Evolutionary conservation across 2,797 vertebrate species (phyloP).

Genomic region (Denticeps clupeoides): DNA sequence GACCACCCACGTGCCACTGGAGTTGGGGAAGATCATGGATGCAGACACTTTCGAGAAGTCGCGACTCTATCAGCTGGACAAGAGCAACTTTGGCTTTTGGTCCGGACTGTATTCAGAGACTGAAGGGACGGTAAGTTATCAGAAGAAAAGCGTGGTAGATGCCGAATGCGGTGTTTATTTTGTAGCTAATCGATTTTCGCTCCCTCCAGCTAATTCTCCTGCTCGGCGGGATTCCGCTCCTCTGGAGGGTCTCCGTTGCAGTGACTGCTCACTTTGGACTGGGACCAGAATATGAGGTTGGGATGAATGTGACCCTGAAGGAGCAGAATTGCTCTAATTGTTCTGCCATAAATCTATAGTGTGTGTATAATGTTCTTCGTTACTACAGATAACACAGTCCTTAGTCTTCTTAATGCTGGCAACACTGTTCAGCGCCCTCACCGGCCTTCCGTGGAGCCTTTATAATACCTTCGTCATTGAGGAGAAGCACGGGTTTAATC

Average conservation of each 20-base stretch:
- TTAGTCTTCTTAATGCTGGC: conserved; percentile 81
- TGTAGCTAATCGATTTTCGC: too few relatives aligned
- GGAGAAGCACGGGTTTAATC: conserved; percentile 96
- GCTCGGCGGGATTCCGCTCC: conserved; percentile 87
- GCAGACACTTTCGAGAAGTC: conserved; percentile 95
- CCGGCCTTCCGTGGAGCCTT: conserved; percentile 91
- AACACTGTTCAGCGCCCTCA: conserved; percentile 87
- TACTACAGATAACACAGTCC: conserved; percentile 76
- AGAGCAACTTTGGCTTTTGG: conserved; percentile 98
- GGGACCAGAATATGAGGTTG: conserved; percentile 77
- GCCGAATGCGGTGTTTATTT: background rate
- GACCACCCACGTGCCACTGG: conserved; percentile 78
- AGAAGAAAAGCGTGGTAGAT: background rate
- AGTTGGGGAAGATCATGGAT: conserved; percentile 92
- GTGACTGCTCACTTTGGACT: conserved; percentile 69
- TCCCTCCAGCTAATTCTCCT: conserved; percentile 78
- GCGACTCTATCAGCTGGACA: conserved; percentile 93
- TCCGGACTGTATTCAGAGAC: conserved; percentile 92
- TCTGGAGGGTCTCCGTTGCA: conserved; percentile 77
- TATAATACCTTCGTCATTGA: conserved; percentile 97
- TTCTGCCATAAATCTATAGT: background rate
- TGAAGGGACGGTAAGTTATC: conserved; percentile 84
- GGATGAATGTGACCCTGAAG: background rate
- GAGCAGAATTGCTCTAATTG: background rate
- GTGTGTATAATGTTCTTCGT: background rate